These are phyloP conservation scores for Zosterops pallidus DNA, from an alignment of 2,113 vertebrate species.

Conservation along the genomic window DNA sequence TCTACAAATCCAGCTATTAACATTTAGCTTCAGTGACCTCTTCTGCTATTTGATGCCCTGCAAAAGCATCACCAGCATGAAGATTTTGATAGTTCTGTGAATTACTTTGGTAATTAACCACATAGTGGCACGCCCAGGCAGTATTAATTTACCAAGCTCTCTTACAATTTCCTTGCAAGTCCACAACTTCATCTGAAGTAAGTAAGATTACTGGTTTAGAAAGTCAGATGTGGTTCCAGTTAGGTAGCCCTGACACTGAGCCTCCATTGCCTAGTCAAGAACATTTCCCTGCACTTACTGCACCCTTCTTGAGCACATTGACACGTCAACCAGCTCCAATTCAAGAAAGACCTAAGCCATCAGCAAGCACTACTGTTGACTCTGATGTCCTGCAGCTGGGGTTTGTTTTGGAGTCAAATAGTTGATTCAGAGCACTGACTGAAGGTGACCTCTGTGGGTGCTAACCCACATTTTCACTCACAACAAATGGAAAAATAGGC, in stretches of 20 bases:
- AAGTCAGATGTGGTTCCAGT: neutral
- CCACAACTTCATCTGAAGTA: neutral
- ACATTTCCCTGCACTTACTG: neutral
- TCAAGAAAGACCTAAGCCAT: neutral
- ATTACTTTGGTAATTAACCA: neutral
- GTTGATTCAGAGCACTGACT: neutral
- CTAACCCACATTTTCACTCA: neutral
- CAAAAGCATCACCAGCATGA: neutral
- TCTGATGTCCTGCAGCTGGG: neutral
- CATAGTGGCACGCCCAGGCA: neutral
- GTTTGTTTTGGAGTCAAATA: neutral
- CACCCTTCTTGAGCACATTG: neutral
- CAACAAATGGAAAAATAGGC: neutral
- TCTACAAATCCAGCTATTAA: neutral
- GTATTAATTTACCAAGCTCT: neutral
- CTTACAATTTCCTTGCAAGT: neutral
- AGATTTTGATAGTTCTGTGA: neutral
- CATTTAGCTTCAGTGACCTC: neutral
- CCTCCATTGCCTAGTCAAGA: neutral
- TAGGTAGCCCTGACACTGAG: accelerated
- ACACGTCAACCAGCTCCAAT: neutral
- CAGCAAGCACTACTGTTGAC: neutral
- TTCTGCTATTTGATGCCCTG: neutral
- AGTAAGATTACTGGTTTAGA: neutral
- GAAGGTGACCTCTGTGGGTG: neutral